Evolutionary conservation across 2,797 vertebrate species (phyloP).

Genomic region (Brachymystax lenok): DNA sequence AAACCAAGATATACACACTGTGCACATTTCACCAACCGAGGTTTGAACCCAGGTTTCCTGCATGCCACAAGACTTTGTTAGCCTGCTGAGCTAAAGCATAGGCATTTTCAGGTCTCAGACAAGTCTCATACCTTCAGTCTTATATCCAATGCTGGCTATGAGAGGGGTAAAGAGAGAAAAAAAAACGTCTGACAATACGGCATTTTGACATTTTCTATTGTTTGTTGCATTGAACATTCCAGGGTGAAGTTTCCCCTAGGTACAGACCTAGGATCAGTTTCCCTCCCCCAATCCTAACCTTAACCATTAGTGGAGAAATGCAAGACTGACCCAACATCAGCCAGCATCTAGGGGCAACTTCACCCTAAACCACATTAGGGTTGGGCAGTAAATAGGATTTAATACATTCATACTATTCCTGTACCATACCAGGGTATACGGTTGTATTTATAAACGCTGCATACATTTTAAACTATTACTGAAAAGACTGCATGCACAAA

Average conservation of each 20-base stretch:
- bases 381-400: too few species aligned
- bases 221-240: neutral
- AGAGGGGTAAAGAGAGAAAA: neutral
- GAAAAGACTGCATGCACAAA: too few species aligned
- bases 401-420: too few species aligned
- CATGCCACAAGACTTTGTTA: neutral
- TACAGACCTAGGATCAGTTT: neutral
- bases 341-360: neutral
- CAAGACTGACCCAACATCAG: neutral
- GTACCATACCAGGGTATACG: too few species aligned
- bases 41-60: neutral
- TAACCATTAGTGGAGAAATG: neutral
- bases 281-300: neutral
- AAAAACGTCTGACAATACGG: neutral
- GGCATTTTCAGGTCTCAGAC: neutral
- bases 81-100: neutral
- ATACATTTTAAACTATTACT: too few species aligned
- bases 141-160: neutral
- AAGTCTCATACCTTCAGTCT: neutral
- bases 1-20: neutral
- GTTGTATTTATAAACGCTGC: too few species aligned
- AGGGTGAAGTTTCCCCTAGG: neutral
- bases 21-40: neutral
- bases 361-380: neutral
- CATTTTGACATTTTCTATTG: neutral